Conservation (phyloP, 1,140 invertebrate species). For the roundworm (Caenorhabditis elegans) region WBcel235 BX284606.5:10360001-10360500, state of each 20-base stretch:
- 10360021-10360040: too few relatives aligned
- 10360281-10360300: slow-evolving; percentile 28
- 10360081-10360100: neutral
- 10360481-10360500: neutral
- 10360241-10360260: slow-evolving; percentile 1
- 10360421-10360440: slow-evolving; percentile 1
- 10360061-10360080: neutral
- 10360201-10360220: slow-evolving; percentile 23
- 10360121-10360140: neutral
- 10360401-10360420: slow-evolving; percentile 28
- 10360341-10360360: slow-evolving; percentile 7
- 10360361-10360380: slow-evolving; percentile 12
- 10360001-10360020: too few relatives aligned
- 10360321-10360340: neutral
- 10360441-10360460: slow-evolving; percentile 27
- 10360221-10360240: neutral
- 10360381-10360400: slow-evolving; percentile 40
- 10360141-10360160: neutral
- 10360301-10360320: slow-evolving; percentile 22
- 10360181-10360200: slow-evolving; percentile 2
- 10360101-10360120: slow-evolving; percentile 20
- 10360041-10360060: slow-evolving; percentile 25
- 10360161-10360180: slow-evolving; percentile 24
- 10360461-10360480: neutral
- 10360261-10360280: slow-evolving; percentile 24